Conservation (phyloP, 2,888 invertebrate species). For the Cetonia aurata region DNA sequence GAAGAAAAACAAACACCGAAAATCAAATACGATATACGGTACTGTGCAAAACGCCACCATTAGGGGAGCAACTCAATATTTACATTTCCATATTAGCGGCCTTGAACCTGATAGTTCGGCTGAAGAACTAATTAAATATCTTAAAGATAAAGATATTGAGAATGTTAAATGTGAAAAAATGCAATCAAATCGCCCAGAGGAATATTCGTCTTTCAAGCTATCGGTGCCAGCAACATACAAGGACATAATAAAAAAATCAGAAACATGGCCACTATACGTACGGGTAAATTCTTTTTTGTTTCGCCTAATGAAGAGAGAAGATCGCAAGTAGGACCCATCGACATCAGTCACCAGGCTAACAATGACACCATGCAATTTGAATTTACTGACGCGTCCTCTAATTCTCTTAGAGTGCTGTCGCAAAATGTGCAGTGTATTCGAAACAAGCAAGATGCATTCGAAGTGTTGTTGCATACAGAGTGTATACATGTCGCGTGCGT, state of each 20-base stretch:
- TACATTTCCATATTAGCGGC: background rate
- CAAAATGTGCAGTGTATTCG: too few relatives aligned
- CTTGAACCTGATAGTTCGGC: background rate
- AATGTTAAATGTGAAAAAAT: conserved; percentile 1
- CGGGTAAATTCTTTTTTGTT: background rate
- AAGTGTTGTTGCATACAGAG: too few relatives aligned
- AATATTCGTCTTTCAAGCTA: conserved; percentile 4
- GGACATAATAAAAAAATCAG: background rate
- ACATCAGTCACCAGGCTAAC: too few relatives aligned
- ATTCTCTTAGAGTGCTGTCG: too few relatives aligned
- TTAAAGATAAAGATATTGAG: background rate
- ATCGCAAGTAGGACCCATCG: too few relatives aligned
- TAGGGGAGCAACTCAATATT: background rate
- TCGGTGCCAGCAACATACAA: background rate
- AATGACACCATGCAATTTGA: too few relatives aligned
- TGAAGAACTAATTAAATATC: background rate
- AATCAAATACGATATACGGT: background rate
- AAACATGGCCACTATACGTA: background rate
- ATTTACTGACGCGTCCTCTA: too few relatives aligned
- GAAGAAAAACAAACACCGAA: too few relatives aligned
- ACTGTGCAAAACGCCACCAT: background rate
- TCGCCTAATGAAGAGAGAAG: too few relatives aligned
- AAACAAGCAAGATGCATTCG: too few relatives aligned
- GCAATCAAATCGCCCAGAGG: background rate
- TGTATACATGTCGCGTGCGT: too few relatives aligned